phyloP scores from a whole-genome alignment of 2,797 vertebrate genomes.

The Geotrypetes seraphini region DNA sequence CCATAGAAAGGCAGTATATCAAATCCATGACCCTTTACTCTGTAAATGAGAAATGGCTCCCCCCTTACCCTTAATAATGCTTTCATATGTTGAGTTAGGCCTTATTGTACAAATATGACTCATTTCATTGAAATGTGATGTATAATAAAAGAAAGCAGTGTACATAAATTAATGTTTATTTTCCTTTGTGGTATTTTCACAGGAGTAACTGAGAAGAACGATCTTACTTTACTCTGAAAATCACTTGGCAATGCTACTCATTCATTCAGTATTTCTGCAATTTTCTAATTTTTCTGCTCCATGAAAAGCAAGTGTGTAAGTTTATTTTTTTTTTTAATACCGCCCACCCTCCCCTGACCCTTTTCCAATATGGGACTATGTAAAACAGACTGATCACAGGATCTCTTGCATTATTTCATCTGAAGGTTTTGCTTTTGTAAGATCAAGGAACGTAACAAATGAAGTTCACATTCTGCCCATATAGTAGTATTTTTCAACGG shows the following conservation, averaged over 20 bases:
- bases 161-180: conserved; percentile 10
- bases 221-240: conserved; percentile 23
- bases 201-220: conserved; percentile 41
- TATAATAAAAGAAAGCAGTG: no score
- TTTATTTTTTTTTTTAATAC: conserved; percentile 35
- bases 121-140: no score
- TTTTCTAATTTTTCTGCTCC: conserved; percentile 36
- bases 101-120: no score
- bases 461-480: no score
- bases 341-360: conserved; percentile 1
- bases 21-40: no score
- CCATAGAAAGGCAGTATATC: no score
- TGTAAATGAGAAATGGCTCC: no score
- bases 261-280: conserved; percentile 30
- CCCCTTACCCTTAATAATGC: no score
- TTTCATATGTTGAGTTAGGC: no score
- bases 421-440: conserved; percentile 22
- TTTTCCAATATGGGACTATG: conserved; percentile 29
- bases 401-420: conserved; percentile 8
- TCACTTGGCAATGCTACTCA: conserved; percentile 18
- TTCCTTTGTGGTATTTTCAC: conserved; percentile 17
- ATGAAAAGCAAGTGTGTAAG: conserved; percentile 38
- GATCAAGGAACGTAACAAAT: conserved; percentile 13
- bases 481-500: no score
- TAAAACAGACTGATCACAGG: conserved; percentile 13